Evolutionary conservation across 2,113 vertebrate species (phyloP).

Genomic region (Gila orcuttii): DNA sequence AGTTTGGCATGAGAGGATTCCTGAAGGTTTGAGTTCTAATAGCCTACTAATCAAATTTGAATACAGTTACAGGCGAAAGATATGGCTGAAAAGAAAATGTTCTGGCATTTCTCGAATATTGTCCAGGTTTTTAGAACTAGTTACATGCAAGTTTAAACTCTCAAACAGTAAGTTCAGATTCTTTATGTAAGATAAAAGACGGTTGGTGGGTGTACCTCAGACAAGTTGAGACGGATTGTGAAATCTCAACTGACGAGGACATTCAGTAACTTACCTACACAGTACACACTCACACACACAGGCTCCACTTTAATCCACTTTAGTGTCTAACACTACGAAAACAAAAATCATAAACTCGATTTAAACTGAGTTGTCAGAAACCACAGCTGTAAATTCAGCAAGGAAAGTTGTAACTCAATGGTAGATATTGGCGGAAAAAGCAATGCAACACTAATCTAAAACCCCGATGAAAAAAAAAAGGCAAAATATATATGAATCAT

Average conservation of each 20-base stretch:
- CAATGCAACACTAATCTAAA: background rate
- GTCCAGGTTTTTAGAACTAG: background rate
- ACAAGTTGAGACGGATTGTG: slow-evolving; percentile 32
- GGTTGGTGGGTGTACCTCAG: slow-evolving; percentile 1
- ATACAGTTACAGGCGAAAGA: background rate
- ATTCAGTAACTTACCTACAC: background rate
- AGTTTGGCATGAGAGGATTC: slow-evolving; percentile 10
- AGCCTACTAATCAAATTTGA: background rate
- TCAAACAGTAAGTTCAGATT: background rate
- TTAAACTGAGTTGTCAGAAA: background rate
- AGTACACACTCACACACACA: background rate
- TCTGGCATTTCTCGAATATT: background rate
- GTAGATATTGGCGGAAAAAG: background rate
- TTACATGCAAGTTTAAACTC: background rate
- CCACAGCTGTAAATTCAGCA: background rate
- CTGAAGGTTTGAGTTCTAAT: background rate
- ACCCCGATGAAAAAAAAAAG: background rate
- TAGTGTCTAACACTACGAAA: background rate
- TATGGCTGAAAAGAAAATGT: background rate
- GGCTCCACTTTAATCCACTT: background rate
- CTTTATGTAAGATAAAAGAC: slow-evolving; percentile 11
- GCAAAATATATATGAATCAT: background rate
- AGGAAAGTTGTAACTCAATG: background rate
- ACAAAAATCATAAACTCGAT: background rate
- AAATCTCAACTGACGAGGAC: background rate